Evolutionary conservation across 2,113 vertebrate genomes (phyloP).

Genomic region (Prietella phreatophila): DNA sequence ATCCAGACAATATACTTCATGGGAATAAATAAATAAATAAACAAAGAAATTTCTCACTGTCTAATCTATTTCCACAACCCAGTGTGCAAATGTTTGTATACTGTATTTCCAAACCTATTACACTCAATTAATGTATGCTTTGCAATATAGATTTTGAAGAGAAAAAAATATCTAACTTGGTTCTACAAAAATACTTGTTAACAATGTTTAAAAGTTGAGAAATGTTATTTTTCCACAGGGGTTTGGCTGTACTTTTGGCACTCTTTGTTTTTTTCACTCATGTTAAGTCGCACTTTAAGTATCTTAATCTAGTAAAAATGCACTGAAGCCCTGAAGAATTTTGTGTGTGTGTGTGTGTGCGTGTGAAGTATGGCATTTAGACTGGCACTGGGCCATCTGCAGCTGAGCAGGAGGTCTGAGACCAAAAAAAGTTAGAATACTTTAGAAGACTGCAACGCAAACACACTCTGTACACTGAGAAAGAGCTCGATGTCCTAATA

Average conservation of each 20-base stretch:
- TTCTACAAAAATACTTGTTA: neutral
- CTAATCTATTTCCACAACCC: neutral
- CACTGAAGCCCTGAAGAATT: slow-evolving; percentile 59
- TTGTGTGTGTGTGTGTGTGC: slow-evolving; percentile 15
- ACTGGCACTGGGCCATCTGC: slow-evolving; percentile 62
- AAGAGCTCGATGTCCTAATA: neutral
- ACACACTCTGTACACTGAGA: neutral
- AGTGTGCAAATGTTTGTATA: neutral
- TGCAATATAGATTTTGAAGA: neutral
- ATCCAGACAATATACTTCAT: neutral
- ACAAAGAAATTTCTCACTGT: neutral
- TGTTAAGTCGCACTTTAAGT: slow-evolving; percentile 62
- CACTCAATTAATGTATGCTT: neutral
- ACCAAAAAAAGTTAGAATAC: slow-evolving; percentile 48
- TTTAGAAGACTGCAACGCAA: neutral
- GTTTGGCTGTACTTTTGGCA: slow-evolving; percentile 14
- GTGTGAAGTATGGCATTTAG: slow-evolving; percentile 57
- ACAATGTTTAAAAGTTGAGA: neutral
- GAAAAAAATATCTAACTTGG: neutral
- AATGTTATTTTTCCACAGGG: slow-evolving; percentile 1
- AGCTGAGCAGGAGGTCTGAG: slow-evolving; percentile 58
- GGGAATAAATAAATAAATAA: neutral
- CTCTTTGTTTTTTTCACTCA: slow-evolving; percentile 46
- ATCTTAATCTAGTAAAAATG: slow-evolving; percentile 66
- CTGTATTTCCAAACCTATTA: neutral